Conservation (phyloP, 2,888 invertebrate species). For the Thereva unica region DNA sequence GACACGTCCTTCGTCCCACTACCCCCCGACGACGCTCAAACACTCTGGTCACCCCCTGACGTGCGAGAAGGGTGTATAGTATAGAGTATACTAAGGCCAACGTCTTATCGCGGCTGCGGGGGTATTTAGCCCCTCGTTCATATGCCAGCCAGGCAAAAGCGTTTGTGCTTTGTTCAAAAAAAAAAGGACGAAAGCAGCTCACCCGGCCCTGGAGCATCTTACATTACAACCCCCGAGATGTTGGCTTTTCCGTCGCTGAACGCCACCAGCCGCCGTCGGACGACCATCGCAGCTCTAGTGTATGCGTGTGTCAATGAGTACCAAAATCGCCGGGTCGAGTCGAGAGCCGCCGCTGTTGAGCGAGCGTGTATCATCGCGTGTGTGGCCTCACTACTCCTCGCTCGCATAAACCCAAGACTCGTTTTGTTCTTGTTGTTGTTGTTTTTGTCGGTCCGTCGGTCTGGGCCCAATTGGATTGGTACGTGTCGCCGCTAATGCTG, state of each 20-base stretch:
- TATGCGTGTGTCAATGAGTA: slow-evolving; percentile 18
- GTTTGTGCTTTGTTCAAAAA: background rate
- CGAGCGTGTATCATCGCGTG: no score
- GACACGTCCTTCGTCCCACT: background rate
- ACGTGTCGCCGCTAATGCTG: slow-evolving; percentile 28
- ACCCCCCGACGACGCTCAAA: no score
- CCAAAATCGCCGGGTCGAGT: slow-evolving; percentile 4
- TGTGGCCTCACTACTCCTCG: no score
- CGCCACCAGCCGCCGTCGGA: no score
- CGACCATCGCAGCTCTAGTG: no score
- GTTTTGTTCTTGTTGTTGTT: no score
- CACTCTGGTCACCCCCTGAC: no score
- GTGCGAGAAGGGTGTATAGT: no score
- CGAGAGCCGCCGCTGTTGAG: background rate
- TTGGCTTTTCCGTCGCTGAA: no score
- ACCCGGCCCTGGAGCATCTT: background rate
- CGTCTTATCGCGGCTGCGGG: slow-evolving; percentile 8
- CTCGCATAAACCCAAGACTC: no score
- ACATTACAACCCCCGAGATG: no score
- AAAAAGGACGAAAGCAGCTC: background rate
- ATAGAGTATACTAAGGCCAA: background rate
- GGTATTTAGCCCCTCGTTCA: slow-evolving; percentile 16
- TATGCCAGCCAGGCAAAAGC: slow-evolving; percentile 13
- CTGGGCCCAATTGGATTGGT: slow-evolving; percentile 28
- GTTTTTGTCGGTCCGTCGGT: slow-evolving; percentile 4